These are phyloP conservation scores for Azorinus chamasolen DNA, from an alignment of 2,888 invertebrate species.

Conservation along the genomic window DNA sequence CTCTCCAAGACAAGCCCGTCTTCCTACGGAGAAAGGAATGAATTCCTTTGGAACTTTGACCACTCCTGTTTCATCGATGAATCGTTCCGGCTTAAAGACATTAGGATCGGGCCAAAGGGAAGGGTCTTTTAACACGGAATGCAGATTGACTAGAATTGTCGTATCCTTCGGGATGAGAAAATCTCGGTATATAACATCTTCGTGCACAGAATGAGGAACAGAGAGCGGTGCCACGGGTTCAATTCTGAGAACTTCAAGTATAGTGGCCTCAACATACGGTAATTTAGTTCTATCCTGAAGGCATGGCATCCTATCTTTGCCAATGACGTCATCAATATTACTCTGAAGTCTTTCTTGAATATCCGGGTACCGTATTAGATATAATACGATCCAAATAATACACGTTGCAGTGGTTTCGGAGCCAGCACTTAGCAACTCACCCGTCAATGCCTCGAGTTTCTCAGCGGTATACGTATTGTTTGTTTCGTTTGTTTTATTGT, in stretches of 20 bases:
- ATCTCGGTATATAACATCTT: slow-evolving; percentile 39
- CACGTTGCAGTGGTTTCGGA: slow-evolving; percentile 61
- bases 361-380: slow-evolving; percentile 54
- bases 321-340: slow-evolving; percentile 50
- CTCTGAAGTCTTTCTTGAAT: slow-evolving; percentile 50
- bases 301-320: slow-evolving; percentile 15
- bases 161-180: slow-evolving; percentile 52
- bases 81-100: slow-evolving; percentile 51
- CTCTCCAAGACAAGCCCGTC: slow-evolving; percentile 60
- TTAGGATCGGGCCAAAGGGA: slow-evolving; percentile 41
- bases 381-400: slow-evolving; percentile 58
- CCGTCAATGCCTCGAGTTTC: slow-evolving; percentile 53
- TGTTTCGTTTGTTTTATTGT: slow-evolving; percentile 13
- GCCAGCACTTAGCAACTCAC: slow-evolving; percentile 60
- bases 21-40: slow-evolving; percentile 54
- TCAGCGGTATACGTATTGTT: slow-evolving; percentile 28
- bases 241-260: slow-evolving; percentile 51
- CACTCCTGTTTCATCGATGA: slow-evolving; percentile 28
- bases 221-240: slow-evolving; percentile 51
- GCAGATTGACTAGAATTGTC: slow-evolving; percentile 45
- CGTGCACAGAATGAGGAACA: slow-evolving; percentile 49
- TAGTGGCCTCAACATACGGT: slow-evolving; percentile 48
- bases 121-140: slow-evolving; percentile 53
- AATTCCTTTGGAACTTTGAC: slow-evolving; percentile 43
- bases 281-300: slow-evolving; percentile 38